phyloP scores from a whole-genome alignment of 2,797 vertebrate genomes.

The Iguana delicatissima region DNA sequence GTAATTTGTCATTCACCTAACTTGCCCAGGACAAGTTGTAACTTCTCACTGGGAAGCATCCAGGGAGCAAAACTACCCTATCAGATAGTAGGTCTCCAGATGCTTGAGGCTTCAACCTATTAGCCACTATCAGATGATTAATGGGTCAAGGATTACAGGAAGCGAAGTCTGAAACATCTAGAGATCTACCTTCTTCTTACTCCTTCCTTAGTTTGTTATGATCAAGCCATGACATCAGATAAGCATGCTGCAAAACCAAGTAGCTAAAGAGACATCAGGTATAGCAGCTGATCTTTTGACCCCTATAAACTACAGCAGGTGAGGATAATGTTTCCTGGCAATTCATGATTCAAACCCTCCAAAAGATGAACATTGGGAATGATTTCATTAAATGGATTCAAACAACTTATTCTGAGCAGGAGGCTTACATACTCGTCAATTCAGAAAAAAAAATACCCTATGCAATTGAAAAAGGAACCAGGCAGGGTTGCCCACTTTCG shows the following conservation, averaged over 20 bases:
- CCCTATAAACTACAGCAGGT: background rate
- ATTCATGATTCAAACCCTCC: too few species aligned
- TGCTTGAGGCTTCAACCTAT: too few species aligned
- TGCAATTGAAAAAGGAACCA: too few species aligned
- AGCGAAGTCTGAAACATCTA: background rate
- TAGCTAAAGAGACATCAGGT: background rate
- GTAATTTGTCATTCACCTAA: slow-evolving; percentile 6
- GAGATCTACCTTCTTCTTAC: background rate
- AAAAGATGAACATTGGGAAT: too few species aligned
- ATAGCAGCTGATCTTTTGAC: background rate
- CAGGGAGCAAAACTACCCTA: background rate
- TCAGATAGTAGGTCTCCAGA: too few species aligned
- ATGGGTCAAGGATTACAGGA: background rate
- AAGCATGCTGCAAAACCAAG: background rate
- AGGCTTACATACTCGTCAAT: too few species aligned
- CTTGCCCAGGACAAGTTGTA: background rate
- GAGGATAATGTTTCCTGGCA: too few species aligned
- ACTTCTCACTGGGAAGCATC: background rate
- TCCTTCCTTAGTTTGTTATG: background rate
- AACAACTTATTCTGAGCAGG: too few species aligned
- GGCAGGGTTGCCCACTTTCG: too few species aligned
- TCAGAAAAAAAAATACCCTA: too few species aligned
- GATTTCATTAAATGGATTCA: too few species aligned
- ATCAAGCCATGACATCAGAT: slow-evolving; percentile 5
- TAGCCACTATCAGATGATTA: too few species aligned